phyloP scores from a whole-genome alignment of 2,113 vertebrate species.

The Isichthys henryi region DNA sequence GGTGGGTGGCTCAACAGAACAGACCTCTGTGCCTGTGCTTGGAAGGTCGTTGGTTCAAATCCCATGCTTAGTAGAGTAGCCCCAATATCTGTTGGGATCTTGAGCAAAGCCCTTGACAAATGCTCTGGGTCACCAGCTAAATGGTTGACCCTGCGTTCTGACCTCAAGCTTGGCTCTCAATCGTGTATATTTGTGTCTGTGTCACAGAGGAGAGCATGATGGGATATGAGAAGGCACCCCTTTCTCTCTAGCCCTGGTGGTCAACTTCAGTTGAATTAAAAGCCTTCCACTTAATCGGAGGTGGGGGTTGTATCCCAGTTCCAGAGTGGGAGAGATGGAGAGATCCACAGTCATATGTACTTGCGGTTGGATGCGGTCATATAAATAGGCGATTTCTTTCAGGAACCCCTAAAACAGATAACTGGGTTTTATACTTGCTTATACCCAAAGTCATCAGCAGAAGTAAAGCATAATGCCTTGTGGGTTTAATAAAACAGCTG shows the following conservation, averaged over 20 bases:
- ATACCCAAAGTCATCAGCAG: slow-evolving; percentile 1
- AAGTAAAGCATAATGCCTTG: slow-evolving; percentile 3
- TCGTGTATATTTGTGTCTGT: too few species aligned
- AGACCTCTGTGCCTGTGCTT: background rate
- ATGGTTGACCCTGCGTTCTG: background rate
- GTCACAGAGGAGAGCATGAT: background rate
- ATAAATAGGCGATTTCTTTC: background rate
- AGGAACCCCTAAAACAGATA: background rate
- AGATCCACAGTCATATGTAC: background rate
- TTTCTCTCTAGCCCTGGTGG: background rate
- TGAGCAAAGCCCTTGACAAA: background rate
- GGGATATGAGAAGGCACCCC: background rate
- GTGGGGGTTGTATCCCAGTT: background rate
- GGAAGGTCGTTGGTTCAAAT: background rate
- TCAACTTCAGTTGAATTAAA: background rate
- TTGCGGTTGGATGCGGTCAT: background rate
- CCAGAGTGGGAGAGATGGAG: background rate
- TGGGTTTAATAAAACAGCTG: slow-evolving; percentile 14
- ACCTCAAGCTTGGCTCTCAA: background rate
- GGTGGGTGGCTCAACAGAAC: background rate
- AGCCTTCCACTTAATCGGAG: background rate
- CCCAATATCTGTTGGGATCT: background rate
- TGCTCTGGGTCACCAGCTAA: background rate
- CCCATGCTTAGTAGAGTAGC: background rate
- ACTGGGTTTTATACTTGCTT: slow-evolving; percentile 7